phyloP scores from a whole-genome alignment of 2,113 vertebrate species.

The Malurus alboscapulatus region DNA sequence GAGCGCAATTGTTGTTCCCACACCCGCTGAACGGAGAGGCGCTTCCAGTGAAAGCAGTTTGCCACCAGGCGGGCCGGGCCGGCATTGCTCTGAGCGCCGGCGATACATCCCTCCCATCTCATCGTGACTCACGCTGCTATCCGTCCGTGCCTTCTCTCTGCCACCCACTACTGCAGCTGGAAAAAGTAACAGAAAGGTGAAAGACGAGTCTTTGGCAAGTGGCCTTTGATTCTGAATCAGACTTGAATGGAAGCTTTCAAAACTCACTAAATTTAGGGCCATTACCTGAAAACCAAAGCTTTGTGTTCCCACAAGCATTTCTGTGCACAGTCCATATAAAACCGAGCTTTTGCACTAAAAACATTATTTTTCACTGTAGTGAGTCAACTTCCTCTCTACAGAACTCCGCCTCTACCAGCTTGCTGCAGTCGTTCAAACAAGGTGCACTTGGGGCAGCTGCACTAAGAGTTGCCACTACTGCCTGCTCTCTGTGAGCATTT shows the following conservation, averaged over 20 bases:
- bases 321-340: background rate
- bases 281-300: background rate
- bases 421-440: fast-evolving
- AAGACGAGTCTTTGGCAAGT: background rate
- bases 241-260: background rate
- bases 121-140: fast-evolving
- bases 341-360: background rate
- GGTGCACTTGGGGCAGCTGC: background rate
- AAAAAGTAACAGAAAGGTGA: background rate
- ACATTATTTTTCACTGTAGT: background rate
- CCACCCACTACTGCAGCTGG: background rate
- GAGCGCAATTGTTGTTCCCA: background rate
- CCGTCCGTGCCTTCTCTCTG: fast-evolving
- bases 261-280: background rate
- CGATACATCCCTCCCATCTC: background rate
- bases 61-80: conserved; percentile 66
- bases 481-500: background rate
- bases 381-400: background rate
- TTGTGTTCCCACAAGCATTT: background rate
- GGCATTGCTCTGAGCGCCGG: conserved; percentile 31
- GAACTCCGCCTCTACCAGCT: background rate
- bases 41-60: conserved; percentile 49
- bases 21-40: background rate
- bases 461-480: background rate
- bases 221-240: background rate